A percentile compares a stretch with the other conserved stretches of the same genome.
Evolutionary conservation across 2,113 vertebrate genomes (phyloP).

Genomic region (Cathartes aura): DNA sequence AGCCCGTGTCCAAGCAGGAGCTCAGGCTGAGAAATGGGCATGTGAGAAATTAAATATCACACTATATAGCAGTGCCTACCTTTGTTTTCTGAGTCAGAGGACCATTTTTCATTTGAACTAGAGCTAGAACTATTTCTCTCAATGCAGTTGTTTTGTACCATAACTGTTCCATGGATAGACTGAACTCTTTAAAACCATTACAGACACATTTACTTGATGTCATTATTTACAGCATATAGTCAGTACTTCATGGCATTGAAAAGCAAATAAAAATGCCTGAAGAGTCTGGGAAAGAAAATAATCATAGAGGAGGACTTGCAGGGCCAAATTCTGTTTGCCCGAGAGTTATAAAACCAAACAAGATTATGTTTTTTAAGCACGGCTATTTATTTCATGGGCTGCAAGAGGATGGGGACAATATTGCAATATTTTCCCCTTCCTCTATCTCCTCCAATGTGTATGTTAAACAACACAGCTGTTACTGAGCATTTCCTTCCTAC

Average conservation of each 20-base stretch:
- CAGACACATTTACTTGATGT: not conserved
- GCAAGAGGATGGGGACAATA: slow-evolving; percentile 11
- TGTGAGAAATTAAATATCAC: not conserved
- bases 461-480: slow-evolving; percentile 51
- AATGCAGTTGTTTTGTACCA: not conserved
- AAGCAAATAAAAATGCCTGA: not conserved
- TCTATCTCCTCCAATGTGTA: slow-evolving; percentile 27
- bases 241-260: not conserved
- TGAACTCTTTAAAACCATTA: not conserved
- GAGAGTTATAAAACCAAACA: not conserved
- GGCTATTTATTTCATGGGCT: not conserved
- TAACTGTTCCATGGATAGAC: not conserved
- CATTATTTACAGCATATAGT: not conserved
- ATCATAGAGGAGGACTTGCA: not conserved
- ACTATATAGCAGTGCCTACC: accelerated
- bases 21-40: not conserved
- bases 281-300: not conserved
- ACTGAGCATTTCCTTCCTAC: slow-evolving; percentile 62
- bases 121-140: not conserved
- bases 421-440: slow-evolving; percentile 26
- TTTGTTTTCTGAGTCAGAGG: not conserved
- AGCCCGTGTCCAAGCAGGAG: not conserved
- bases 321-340: not conserved
- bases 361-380: not conserved
- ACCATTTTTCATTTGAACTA: not conserved